Base-by-base conservation (phyloP, 2,888 invertebrate genomes). In the Argyra leucocephala region DNA sequence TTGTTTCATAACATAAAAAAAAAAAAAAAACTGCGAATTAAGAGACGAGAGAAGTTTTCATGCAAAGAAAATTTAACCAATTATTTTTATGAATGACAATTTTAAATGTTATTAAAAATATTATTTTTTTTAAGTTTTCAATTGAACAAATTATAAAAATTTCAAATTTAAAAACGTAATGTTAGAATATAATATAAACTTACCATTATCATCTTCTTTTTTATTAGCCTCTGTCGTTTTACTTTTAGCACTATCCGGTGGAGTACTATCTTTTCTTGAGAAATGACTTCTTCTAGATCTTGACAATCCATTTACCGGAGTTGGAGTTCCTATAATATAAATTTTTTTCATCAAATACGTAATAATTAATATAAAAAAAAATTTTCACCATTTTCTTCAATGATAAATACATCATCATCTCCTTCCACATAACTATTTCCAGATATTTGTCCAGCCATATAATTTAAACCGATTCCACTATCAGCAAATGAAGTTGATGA, bases 211-310 rank as follows among this genome's bases (percentile, higher is more conserved):
- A 48, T 69, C 71, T 65, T 63, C 62, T 26, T 65, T 69, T 66
- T 63, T 66, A 58, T 26, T 60, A 12, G 58, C n/a, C 7, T 67
- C 67, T 63, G 65, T 12, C 57, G 57, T 48, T 48, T 63, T 61
- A 64, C 69, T 57, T 63, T 67, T 68, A 61, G 63, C 66, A 66
- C 64, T 26, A 58, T 71, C 70, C 69, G 79, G 80, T 21, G 80
- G 77, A 26, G 77, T 76, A 12, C 78, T 78, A 68, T 80, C 80
- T 71, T 79, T 80, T 48, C 79, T 77, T 23, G 80, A 80, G 67
- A 80, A 80, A 68, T 80, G 80, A 71, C 79, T 80, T 68, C 80
- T 75, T 26, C 80, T 75, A 4, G 80, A 80, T 65, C 80, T 76
- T 24, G 78, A 76, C 65, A 80, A 67, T 2, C 79, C 79, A 71